These are phyloP conservation scores for Dolichoris vasculosae DNA, from an alignment of 1,140 invertebrate species.

Conservation along the genomic window DNA sequence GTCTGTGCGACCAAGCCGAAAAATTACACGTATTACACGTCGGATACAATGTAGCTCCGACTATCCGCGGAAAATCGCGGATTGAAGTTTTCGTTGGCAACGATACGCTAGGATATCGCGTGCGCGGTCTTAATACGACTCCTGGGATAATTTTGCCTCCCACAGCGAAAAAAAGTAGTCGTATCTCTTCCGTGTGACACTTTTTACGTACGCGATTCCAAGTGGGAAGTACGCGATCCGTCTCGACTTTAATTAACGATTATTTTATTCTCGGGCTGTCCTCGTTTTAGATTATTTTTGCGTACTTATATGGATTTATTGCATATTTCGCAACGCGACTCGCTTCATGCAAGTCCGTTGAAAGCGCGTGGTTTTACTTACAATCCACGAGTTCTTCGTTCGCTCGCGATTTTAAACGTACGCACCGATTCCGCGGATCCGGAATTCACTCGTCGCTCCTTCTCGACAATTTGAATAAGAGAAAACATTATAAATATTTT, in stretches of 20 bases:
- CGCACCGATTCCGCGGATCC: background rate
- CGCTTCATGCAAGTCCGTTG: background rate
- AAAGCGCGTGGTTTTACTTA: background rate
- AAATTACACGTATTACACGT: background rate
- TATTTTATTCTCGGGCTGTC: background rate
- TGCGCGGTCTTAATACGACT: background rate
- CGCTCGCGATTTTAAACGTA: background rate
- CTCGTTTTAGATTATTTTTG: background rate
- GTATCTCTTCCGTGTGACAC: constrained; percentile 4
- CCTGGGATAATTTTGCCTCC: constrained; percentile 29
- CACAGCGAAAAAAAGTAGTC: background rate
- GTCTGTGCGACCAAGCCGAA: background rate
- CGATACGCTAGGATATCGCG: background rate
- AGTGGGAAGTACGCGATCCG: constrained; percentile 25
- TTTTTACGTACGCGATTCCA: background rate
- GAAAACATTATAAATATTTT: background rate
- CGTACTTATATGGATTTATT: background rate
- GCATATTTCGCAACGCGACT: background rate
- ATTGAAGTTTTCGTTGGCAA: background rate
- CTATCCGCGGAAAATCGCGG: constrained; percentile 11
- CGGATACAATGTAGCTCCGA: background rate
- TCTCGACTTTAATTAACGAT: constrained; percentile 14
- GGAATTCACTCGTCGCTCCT: background rate
- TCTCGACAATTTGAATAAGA: background rate
- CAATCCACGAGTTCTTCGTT: background rate